A percentile compares a stretch with the other conserved stretches of the same genome.
Evolutionary conservation across 1,140 invertebrate genomes (phyloP).

Genomic region (Tetragonula clypearis): DNA sequence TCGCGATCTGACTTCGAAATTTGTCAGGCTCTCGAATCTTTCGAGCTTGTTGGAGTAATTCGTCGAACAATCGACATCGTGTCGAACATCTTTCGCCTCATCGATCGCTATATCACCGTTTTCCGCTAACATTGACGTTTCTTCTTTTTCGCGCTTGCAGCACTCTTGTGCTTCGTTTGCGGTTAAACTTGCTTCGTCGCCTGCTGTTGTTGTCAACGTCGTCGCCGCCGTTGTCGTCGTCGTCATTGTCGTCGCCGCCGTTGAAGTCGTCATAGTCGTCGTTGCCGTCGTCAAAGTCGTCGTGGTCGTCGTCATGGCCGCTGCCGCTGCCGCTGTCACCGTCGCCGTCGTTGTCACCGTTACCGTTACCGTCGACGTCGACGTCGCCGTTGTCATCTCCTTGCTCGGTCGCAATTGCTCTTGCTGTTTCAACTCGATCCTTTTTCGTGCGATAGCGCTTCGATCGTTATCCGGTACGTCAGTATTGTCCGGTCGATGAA

Average conservation of each 20-base stretch:
- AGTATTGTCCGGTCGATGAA: conserved; percentile 10
- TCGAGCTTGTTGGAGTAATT: conserved; percentile 80
- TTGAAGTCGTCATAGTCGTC: no score
- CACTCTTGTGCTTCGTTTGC: conserved; percentile 72
- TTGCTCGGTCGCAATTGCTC: conserved; percentile 50
- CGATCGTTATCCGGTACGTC: conserved; percentile 75
- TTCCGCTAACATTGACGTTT: background rate
- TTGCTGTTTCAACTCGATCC: conserved; percentile 43
- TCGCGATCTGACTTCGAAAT: conserved; percentile 74
- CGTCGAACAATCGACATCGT: conserved; percentile 52
- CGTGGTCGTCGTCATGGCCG: no score
- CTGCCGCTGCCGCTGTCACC: no score
- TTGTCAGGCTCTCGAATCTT: conserved; percentile 78
- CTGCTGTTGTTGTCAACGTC: background rate
- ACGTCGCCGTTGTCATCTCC: conserved; percentile 11
- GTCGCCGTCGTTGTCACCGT: no score
- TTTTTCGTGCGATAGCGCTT: conserved; percentile 58
- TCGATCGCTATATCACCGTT: conserved; percentile 21
- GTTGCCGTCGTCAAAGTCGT: no score
- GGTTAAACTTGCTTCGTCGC: conserved; percentile 51
- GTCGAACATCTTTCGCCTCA: conserved; percentile 22
- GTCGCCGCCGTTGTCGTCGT: no score
- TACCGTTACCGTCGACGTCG: no score
- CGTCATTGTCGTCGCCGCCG: no score
- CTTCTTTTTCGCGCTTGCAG: conserved; percentile 28